Evolutionary conservation across 2,888 invertebrate genomes (phyloP).

Genomic region (Drosophila sordidula): DNA sequence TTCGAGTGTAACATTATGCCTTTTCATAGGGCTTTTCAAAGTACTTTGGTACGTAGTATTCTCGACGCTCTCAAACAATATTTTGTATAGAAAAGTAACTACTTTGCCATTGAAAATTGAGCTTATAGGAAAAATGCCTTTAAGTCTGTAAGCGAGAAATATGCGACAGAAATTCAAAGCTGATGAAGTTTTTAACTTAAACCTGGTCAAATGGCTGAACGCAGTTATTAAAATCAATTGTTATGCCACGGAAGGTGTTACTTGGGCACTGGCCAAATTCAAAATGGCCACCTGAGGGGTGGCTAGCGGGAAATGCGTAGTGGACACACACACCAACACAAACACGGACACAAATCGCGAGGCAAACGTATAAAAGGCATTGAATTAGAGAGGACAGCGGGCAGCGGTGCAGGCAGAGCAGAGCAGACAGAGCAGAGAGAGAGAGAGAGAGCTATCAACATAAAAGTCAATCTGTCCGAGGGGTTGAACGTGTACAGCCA

Average conservation of each 20-base stretch:
- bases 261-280: constrained; percentile 47
- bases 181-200: constrained; percentile 2
- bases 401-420: constrained; percentile 7
- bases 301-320: constrained; percentile 53
- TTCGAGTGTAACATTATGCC: not conserved
- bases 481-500: constrained; percentile 63
- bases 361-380: not conserved
- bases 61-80: no score
- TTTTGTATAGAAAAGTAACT: not conserved
- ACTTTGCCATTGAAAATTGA: not conserved
- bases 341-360: constrained; percentile 24
- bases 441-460: constrained; percentile 56
- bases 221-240: constrained; percentile 63
- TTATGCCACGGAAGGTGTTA: constrained; percentile 43
- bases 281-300: constrained; percentile 70
- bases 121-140: not conserved
- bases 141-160: not conserved
- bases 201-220: constrained; percentile 23
- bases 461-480: constrained; percentile 75
- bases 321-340: constrained; percentile 46
- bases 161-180: not conserved
- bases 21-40: not conserved
- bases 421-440: constrained; percentile 2
- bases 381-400: not conserved
- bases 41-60: no score